Evolutionary conservation across 2,888 invertebrate species (phyloP).

Genomic region (Caenorhabditis sp.): DNA sequence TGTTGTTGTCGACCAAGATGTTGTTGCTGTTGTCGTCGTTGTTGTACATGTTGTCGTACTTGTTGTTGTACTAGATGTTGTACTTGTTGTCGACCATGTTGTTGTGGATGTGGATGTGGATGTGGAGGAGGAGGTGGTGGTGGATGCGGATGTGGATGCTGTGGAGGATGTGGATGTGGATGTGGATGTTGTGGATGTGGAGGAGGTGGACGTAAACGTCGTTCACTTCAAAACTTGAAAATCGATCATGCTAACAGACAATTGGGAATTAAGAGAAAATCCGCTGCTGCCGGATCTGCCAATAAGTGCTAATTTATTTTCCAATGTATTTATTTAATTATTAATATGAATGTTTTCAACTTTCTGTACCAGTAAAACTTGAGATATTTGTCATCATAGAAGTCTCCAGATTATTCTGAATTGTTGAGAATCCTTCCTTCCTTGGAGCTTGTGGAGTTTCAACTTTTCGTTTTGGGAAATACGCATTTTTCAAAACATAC

Average conservation of each 20-base stretch:
- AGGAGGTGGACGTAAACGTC: slow-evolving; percentile 47
- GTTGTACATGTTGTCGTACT: slow-evolving; percentile 9
- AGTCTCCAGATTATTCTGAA: background rate
- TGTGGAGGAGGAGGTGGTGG: too few species aligned
- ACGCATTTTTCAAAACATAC: background rate
- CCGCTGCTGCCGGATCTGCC: background rate
- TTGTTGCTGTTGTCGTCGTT: slow-evolving; percentile 9
- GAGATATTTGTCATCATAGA: slow-evolving; percentile 4
- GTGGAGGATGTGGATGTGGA: slow-evolving; percentile 28
- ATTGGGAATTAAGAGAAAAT: slow-evolving; percentile 39
- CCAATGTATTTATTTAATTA: background rate
- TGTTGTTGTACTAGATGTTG: slow-evolving; percentile 13
- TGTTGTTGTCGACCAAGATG: slow-evolving; percentile 27
- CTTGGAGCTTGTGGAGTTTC: background rate
- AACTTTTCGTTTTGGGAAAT: background rate
- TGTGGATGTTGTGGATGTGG: slow-evolving; percentile 51
- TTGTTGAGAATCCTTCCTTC: background rate
- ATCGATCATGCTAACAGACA: slow-evolving; percentile 41
- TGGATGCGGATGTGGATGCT: slow-evolving; percentile 8
- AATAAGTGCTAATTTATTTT: background rate
- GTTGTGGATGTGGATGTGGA: slow-evolving; percentile 31
- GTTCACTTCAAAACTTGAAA: slow-evolving; percentile 45
- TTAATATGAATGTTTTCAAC: background rate
- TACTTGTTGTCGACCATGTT: slow-evolving; percentile 17
- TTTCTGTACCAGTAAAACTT: background rate